Conservation (phyloP, 2,888 invertebrate species). For the Adelognathus sp. region DNA sequence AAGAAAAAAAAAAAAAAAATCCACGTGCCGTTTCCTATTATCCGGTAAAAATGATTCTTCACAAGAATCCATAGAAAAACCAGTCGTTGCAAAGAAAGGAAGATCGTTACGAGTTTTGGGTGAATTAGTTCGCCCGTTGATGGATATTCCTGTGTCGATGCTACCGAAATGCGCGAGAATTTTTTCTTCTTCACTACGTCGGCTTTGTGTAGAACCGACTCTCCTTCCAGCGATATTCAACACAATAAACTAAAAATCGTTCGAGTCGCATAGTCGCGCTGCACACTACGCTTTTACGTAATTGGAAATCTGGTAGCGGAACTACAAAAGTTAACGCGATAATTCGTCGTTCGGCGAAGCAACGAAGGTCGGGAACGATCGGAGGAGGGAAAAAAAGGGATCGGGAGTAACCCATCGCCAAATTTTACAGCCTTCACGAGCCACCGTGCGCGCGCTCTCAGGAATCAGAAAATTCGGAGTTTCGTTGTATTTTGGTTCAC, state of each 20-base stretch:
- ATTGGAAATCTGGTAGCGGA: conserved; percentile 71
- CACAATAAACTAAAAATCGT: background rate
- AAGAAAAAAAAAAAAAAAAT: background rate
- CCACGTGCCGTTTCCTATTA: background rate
- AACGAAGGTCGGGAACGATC: conserved; percentile 48
- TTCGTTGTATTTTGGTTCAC: conserved; percentile 8
- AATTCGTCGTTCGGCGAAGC: conserved; percentile 71
- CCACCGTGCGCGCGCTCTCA: conserved; percentile 1
- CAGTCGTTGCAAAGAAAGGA: background rate
- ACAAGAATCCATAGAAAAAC: background rate
- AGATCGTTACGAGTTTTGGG: background rate
- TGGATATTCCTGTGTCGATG: background rate
- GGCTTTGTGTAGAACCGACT: background rate
- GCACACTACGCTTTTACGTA: background rate
- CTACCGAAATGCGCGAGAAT: background rate
- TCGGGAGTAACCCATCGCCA: conserved; percentile 1
- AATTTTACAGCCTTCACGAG: background rate
- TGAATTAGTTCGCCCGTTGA: background rate
- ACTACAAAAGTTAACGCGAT: conserved; percentile 71
- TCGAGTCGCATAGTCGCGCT: background rate
- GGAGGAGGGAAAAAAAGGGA: conserved; percentile 21
- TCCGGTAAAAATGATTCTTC: background rate
- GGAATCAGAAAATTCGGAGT: background rate
- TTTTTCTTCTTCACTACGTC: background rate
- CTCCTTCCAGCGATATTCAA: background rate